Evolutionary conservation across 64 coral and sea anemone species (phyloP), one percentile per base, ranked within the genome.

Genomic region (Dendrophyllia cribrosa): DNA sequence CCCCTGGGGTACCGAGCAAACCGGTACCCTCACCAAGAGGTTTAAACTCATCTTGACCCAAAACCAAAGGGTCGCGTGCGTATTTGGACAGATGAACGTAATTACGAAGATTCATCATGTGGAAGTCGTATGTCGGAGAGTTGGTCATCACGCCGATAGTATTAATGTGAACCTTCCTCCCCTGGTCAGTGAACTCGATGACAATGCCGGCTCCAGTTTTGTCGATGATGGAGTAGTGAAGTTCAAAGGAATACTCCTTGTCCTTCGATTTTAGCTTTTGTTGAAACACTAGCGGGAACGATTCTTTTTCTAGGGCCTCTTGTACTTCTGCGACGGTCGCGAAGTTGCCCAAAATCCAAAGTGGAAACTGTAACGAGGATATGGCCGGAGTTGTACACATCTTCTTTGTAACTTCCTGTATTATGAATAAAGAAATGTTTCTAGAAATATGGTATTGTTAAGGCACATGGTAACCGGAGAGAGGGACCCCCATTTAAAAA

Each of bases 311-410:
- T 17, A 50, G 17, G 9, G 76, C 76, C 17, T 53, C 46, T 51
- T 19, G 49, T 19, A 78, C 47, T 17, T 78, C 76, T 53, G 51
- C 3, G 23, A 20, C 48, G 43, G 76, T 78, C 19, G 44, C 47
- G 55, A 78, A 78, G 76, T 59, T 78, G 6, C 76, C 55, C 48
- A 78, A 21, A 51, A 78, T 25, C 76, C n/a, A n/a, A n/a, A n/a
- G n/a, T n/a, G n/a, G n/a, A n/a, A 26, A 78, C 23, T 24, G 4
- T 20, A 20, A 20, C 3, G 8, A 8, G 48, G 76, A 78, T 13
- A 78, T 20, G 48, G 16, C 10, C 22, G 48, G 4, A 7, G 6
- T 55, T 1, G 7, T 19, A 10, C 68, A 71, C 15, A 47, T 52
- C 7, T 53, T 12, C 13, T n/a, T 3, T 6, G 47, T 3, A 43